These are phyloP conservation scores for Chloroclystis v-ata DNA, from an alignment of 2,888 invertebrate genomes.

Conservation along the genomic window DNA sequence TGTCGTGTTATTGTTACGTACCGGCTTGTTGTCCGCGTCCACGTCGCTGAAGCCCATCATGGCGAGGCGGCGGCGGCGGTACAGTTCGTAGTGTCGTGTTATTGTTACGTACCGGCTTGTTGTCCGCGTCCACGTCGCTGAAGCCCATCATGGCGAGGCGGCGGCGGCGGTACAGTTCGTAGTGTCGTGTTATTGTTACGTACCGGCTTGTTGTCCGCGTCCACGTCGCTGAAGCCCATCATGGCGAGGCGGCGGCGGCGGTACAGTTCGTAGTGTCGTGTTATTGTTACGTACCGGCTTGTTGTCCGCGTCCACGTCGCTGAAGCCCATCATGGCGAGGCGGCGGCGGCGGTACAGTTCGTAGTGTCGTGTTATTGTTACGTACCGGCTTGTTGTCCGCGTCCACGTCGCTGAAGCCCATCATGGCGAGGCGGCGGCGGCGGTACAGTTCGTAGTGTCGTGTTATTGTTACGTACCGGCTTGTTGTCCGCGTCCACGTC, in stretches of 20 bases:
- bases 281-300: slow-evolving; percentile 87
- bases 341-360: slow-evolving; percentile 95
- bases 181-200: slow-evolving; percentile 89
- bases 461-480: slow-evolving; percentile 83
- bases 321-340: slow-evolving; percentile 96
- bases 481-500: slow-evolving; percentile 96
- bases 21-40: slow-evolving; percentile 93
- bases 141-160: slow-evolving; percentile 96
- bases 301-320: slow-evolving; percentile 94
- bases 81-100: slow-evolving; percentile 96
- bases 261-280: slow-evolving; percentile 96
- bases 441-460: slow-evolving; percentile 98
- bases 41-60: slow-evolving; percentile 98
- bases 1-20: slow-evolving; percentile 86
- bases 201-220: slow-evolving; percentile 93
- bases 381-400: slow-evolving; percentile 91
- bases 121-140: slow-evolving; percentile 94
- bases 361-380: slow-evolving; percentile 93
- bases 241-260: slow-evolving; percentile 92
- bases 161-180: slow-evolving; percentile 95
- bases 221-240: slow-evolving; percentile 97
- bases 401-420: slow-evolving; percentile 97
- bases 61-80: slow-evolving; percentile 91
- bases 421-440: slow-evolving; percentile 91
- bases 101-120: slow-evolving; percentile 88